Conservation (phyloP, 1,140 invertebrate species). For the Orius insidiosus region DNA sequence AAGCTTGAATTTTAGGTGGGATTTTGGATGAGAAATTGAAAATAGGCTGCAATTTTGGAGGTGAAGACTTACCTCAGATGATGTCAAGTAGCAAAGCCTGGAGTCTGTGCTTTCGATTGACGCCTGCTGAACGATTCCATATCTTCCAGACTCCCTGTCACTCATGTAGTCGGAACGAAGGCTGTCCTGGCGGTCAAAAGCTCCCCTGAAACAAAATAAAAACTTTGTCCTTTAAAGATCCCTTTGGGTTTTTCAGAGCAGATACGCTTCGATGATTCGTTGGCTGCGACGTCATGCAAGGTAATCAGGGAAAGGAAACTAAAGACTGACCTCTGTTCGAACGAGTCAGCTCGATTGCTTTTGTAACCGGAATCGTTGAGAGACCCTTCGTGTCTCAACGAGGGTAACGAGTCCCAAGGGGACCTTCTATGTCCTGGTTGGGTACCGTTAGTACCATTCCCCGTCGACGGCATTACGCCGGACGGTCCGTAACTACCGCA, state of each 20-base stretch:
- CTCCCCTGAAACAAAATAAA: slow-evolving; percentile 38
- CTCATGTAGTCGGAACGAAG: slow-evolving; percentile 76
- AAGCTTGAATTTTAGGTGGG: too few species aligned
- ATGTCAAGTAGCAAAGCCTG: slow-evolving; percentile 80
- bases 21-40: too few species aligned
- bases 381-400: slow-evolving; percentile 59
- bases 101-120: slow-evolving; percentile 87
- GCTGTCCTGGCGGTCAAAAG: slow-evolving; percentile 78
- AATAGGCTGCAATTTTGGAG: too few species aligned
- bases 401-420: slow-evolving; percentile 69
- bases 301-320: background rate
- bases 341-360: slow-evolving; percentile 64
- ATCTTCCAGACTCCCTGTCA: slow-evolving; percentile 66
- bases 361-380: slow-evolving; percentile 71
- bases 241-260: background rate
- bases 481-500: slow-evolving; percentile 25
- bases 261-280: background rate
- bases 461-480: slow-evolving; percentile 4
- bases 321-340: slow-evolving; percentile 53
- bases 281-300: background rate
- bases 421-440: slow-evolving; percentile 42
- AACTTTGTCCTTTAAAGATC: background rate
- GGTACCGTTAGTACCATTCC: slow-evolving; percentile 21
- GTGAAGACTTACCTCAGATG: slow-evolving; percentile 79
- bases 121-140: slow-evolving; percentile 77